These are phyloP conservation scores for Melanotaenia parkinsoni DNA, from an alignment of 2,797 vertebrate species.

Conservation along the genomic window DNA sequence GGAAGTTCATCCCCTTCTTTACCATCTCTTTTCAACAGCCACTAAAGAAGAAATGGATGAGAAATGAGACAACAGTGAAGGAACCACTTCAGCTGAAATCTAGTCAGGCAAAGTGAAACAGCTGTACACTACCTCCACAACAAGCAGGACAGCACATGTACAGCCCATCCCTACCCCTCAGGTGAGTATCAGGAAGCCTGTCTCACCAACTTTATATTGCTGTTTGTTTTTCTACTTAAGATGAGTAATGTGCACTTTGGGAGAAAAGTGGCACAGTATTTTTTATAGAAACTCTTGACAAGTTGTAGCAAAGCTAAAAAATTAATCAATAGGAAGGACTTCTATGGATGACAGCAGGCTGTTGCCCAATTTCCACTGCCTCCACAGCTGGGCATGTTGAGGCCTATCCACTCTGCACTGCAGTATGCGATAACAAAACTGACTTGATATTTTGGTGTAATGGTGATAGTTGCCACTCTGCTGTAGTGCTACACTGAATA, in stretches of 20 bases:
- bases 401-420: constrained; percentile 27
- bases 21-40: constrained; percentile 6
- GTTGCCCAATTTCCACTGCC: constrained; percentile 11
- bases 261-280: not conserved
- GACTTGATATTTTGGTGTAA: not conserved
- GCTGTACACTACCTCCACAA: constrained; percentile 50
- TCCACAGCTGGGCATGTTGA: constrained; percentile 35
- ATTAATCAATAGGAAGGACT: constrained; percentile 22
- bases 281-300: not conserved
- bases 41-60: constrained; percentile 7
- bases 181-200: constrained; percentile 25
- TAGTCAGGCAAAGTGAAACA: constrained; percentile 54
- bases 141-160: constrained; percentile 56
- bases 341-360: constrained; percentile 4
- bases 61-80: not conserved
- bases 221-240: not conserved
- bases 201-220: constrained; percentile 13
- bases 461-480: not conserved
- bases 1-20: not conserved
- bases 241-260: constrained; percentile 3
- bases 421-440: constrained; percentile 14
- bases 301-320: constrained; percentile 18
- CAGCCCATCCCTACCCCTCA: constrained; percentile 40
- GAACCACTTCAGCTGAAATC: constrained; percentile 32
- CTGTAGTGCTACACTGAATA: not conserved